Percentiles rank a stretch among this genome's conserved stretches.
Evolutionary conservation across 2,797 vertebrate species (phyloP).

Genomic region (Oceanodroma leucorhoa): DNA sequence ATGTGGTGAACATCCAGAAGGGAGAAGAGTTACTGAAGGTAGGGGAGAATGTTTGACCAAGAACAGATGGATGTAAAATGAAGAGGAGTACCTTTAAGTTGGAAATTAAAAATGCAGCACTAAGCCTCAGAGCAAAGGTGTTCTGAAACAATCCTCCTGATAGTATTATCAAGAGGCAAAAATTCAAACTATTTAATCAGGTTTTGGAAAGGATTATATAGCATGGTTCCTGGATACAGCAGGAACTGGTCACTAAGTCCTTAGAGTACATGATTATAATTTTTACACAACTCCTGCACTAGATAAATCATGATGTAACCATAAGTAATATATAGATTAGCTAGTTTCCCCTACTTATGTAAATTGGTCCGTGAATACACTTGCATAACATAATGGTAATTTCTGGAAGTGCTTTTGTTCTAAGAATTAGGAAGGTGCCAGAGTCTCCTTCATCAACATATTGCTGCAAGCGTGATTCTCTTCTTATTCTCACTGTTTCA

Average conservation of each 20-base stretch:
- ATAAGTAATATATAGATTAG: background rate
- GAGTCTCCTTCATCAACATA: constrained; percentile 13
- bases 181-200: constrained; percentile 12
- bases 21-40: background rate
- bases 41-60: background rate
- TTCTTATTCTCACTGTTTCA: constrained; percentile 6
- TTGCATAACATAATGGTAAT: background rate
- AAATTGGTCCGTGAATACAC: constrained; percentile 16
- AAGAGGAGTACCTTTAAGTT: background rate
- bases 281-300: background rate
- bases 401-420: constrained; percentile 20
- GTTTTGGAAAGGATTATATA: constrained; percentile 13
- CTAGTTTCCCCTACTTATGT: background rate
- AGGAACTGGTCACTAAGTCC: background rate
- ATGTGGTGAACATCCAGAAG: background rate
- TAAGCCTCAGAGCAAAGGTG: constrained; percentile 15
- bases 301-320: background rate
- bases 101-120: background rate
- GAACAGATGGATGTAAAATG: background rate
- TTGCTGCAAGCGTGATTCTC: background rate
- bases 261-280: background rate
- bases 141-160: background rate
- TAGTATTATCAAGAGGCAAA: background rate
- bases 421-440: constrained; percentile 22
- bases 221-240: background rate